phyloP scores from a whole-genome alignment of 2,888 invertebrate species.

The Meliscaeva auricollis region DNA sequence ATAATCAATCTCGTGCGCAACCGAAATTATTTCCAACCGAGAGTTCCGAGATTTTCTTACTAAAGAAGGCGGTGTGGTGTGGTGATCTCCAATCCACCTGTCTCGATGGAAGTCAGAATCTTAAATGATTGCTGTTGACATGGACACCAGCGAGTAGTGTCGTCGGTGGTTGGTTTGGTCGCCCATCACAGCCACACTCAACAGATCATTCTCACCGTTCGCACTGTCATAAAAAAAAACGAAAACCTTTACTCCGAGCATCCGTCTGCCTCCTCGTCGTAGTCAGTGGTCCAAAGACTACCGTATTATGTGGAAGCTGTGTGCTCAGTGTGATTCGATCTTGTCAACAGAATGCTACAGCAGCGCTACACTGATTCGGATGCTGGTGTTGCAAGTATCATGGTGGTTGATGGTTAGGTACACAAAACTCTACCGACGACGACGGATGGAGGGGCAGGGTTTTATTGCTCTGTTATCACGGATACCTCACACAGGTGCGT shows the following conservation, averaged over 20 bases:
- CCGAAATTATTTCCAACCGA: conserved; percentile 41
- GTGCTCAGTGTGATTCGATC: conserved; percentile 75
- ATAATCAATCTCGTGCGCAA: conserved; percentile 30
- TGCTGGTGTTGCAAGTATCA: conserved; percentile 54
- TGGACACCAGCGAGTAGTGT: conserved; percentile 67
- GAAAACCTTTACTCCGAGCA: conserved; percentile 36
- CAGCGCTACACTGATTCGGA: conserved; percentile 64
- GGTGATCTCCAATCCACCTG: conserved; percentile 76
- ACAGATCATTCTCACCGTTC: conserved; percentile 73
- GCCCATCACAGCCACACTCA: conserved; percentile 72
- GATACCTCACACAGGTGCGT: conserved; percentile 74
- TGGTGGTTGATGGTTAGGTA: conserved; percentile 55
- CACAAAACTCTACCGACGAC: not conserved
- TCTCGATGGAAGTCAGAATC: conserved; percentile 82
- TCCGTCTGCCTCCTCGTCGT: conserved; percentile 12
- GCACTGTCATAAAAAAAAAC: conserved; percentile 65
- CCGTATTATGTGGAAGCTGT: conserved; percentile 75
- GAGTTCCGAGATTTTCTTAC: conserved; percentile 43
- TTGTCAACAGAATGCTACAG: conserved; percentile 73
- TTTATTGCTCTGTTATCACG: conserved; percentile 74
- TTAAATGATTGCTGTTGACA: conserved; percentile 75
- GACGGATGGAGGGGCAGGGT: conserved; percentile 13
- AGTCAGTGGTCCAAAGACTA: conserved; percentile 46
- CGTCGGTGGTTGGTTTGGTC: conserved; percentile 79
- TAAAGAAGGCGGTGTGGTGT: conserved; percentile 42